These are phyloP conservation scores for Atta cephalotes DNA, from an alignment of 1,140 invertebrate species.

Conservation along the genomic window DNA sequence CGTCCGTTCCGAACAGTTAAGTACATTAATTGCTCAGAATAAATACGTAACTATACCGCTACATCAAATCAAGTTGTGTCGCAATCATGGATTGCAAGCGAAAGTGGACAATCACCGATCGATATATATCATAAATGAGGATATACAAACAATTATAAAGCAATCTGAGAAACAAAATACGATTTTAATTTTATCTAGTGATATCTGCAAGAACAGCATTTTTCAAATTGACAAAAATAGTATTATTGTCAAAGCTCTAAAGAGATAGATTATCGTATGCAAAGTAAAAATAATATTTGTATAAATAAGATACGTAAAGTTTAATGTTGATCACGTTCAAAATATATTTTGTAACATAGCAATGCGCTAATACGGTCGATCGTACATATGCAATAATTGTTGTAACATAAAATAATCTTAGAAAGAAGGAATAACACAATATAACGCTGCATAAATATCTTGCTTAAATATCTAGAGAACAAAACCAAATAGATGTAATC, in stretches of 20 bases:
- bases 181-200: conserved; percentile 79
- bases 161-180: conserved; percentile 82
- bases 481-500: conserved; percentile 61
- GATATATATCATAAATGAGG: conserved; percentile 75
- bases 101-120: conserved; percentile 75
- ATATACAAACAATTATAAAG: conserved; percentile 78
- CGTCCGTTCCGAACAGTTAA: conserved; percentile 64
- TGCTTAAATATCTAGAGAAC: conserved; percentile 58
- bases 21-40: conserved; percentile 68
- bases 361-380: conserved; percentile 29
- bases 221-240: conserved; percentile 77
- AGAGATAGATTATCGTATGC: conserved; percentile 50
- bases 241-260: conserved; percentile 70
- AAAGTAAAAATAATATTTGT: conserved; percentile 34
- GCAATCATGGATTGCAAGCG: conserved; percentile 53
- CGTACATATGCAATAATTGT: conserved; percentile 21
- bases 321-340: conserved; percentile 25
- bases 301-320: conserved; percentile 46
- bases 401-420: conserved; percentile 22
- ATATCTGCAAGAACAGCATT: conserved; percentile 73
- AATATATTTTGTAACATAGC: conserved; percentile 58
- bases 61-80: conserved; percentile 19
- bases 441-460: conserved; percentile 39
- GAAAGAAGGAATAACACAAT: not conserved
- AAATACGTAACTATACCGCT: conserved; percentile 68